Evolutionary conservation across 1,140 invertebrate genomes (phyloP).

Genomic region (Laupala kohalensis): DNA sequence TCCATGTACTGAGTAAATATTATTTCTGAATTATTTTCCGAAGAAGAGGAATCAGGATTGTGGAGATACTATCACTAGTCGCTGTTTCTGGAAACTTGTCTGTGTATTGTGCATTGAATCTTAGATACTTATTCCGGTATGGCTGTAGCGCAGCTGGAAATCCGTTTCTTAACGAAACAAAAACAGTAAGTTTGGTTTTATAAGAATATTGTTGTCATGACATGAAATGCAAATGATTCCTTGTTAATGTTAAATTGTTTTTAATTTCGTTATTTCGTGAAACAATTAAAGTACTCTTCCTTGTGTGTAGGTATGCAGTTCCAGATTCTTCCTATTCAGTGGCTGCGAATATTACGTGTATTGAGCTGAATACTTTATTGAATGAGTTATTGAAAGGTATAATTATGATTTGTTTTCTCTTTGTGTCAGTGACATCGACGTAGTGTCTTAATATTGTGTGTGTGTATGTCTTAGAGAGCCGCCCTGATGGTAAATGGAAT

Average conservation of each 20-base stretch:
- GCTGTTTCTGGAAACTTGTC: too few relatives aligned
- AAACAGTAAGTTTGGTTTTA: constrained; percentile 46
- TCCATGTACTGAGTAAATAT: too few relatives aligned
- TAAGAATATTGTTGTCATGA: not conserved
- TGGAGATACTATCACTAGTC: too few relatives aligned
- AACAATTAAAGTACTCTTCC: not conserved
- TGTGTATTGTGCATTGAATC: too few relatives aligned
- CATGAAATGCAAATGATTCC: not conserved
- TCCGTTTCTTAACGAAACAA: constrained; percentile 66
- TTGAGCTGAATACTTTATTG: constrained; percentile 64
- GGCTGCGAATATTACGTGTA: constrained; percentile 46
- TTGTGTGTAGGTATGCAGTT: constrained; percentile 60
- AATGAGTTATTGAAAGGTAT: constrained; percentile 65
- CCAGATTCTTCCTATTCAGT: constrained; percentile 73
- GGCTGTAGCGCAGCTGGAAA: constrained; percentile 44
- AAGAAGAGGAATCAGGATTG: too few relatives aligned
- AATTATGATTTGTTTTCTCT: not conserved
- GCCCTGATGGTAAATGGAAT: constrained; percentile 23
- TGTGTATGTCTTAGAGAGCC: not conserved
- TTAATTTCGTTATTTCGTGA: not conserved
- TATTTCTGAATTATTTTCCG: too few relatives aligned
- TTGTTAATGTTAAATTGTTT: not conserved
- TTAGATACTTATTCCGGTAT: too few relatives aligned
- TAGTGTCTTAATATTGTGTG: not conserved
- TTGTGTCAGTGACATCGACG: not conserved